Evolutionary conservation across 2,888 invertebrate genomes (phyloP).

Genomic region (Amphipoea oculea): DNA sequence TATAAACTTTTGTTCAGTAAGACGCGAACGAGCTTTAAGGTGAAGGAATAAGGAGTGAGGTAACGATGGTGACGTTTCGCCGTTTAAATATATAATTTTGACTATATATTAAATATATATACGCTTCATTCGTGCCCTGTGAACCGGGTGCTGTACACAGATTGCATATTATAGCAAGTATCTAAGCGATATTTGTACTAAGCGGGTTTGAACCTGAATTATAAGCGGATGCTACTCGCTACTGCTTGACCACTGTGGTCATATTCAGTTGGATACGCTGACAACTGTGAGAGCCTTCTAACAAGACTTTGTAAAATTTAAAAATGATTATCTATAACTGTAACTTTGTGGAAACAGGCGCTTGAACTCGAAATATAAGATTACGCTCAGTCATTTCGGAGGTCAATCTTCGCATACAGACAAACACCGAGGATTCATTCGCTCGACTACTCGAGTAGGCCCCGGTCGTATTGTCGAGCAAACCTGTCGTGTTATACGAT

Average conservation of each 20-base stretch:
- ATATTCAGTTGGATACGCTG: slow-evolving; percentile 23
- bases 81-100: slow-evolving; percentile 57
- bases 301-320: slow-evolving; percentile 45
- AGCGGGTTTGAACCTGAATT: slow-evolving; percentile 14
- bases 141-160: slow-evolving; percentile 44
- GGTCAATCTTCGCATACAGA: slow-evolving; percentile 39
- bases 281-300: slow-evolving; percentile 48
- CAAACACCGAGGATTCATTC: slow-evolving; percentile 17
- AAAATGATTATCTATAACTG: slow-evolving; percentile 36
- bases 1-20: slow-evolving; percentile 65
- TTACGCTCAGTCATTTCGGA: slow-evolving; percentile 31
- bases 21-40: slow-evolving; percentile 69
- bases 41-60: slow-evolving; percentile 60
- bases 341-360: slow-evolving; percentile 32
- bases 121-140: slow-evolving; percentile 49
- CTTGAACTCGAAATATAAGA: slow-evolving; percentile 40
- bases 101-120: slow-evolving; percentile 58
- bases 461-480: slow-evolving; percentile 16
- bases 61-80: slow-evolving; percentile 62
- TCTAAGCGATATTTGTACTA: slow-evolving; percentile 42
- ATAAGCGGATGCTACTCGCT: slow-evolving; percentile 19
- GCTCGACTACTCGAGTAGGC: slow-evolving; percentile 25
- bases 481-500: slow-evolving; percentile 49
- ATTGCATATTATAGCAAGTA: slow-evolving; percentile 48
- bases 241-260: slow-evolving; percentile 16